Percentiles rank a stretch among this genome's conserved stretches.
Evolutionary conservation across 2,113 vertebrate genomes (phyloP).

Genomic region (Spilogale gracilis): DNA sequence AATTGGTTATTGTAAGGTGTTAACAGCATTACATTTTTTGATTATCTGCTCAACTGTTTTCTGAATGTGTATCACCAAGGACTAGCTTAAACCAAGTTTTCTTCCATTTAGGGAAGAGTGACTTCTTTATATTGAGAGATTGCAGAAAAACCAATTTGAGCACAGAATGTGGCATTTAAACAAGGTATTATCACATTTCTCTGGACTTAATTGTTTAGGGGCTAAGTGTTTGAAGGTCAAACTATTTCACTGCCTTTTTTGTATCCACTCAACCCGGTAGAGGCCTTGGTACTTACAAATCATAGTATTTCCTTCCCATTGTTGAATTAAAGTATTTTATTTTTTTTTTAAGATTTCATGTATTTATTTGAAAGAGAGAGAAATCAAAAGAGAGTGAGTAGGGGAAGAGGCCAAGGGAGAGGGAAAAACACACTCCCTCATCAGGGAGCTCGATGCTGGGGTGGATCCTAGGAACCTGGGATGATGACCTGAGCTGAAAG

Average conservation of each 20-base stretch:
- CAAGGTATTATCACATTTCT: neutral
- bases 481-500: neutral
- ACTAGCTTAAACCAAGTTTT: neutral
- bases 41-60: neutral
- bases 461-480: neutral
- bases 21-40: neutral
- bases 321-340: neutral
- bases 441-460: neutral
- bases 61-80: neutral
- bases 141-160: neutral
- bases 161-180: neutral
- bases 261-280: accelerated
- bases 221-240: neutral
- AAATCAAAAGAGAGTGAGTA: neutral
- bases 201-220: neutral
- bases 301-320: neutral
- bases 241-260: neutral
- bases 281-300: neutral
- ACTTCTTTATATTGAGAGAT: neutral
- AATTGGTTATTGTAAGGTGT: neutral
- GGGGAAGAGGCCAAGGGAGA: neutral
- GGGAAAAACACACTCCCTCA: neutral
- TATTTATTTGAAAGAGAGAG: neutral
- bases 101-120: neutral
- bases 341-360: neutral